Evolutionary conservation across 2,888 invertebrate genomes (phyloP).

Genomic region (Ephialtes manifestator): DNA sequence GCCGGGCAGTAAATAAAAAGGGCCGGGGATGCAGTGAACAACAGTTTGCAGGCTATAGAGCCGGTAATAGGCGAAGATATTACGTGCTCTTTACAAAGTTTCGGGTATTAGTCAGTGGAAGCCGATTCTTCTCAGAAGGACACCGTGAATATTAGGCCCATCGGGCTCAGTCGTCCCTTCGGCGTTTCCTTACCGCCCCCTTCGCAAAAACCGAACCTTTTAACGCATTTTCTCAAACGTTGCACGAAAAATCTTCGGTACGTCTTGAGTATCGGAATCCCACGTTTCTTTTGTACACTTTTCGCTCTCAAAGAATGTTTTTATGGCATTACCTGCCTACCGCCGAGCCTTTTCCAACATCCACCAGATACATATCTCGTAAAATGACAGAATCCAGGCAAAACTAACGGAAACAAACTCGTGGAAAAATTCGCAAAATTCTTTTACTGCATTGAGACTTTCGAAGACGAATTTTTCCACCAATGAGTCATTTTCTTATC

Average conservation of each 20-base stretch:
- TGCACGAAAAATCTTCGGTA: background rate
- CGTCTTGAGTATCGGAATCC: background rate
- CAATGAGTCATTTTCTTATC: too few relatives aligned
- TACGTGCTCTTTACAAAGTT: conserved; percentile 63
- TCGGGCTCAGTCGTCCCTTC: conserved; percentile 42
- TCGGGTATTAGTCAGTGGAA: conserved; percentile 57
- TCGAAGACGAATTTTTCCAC: too few relatives aligned
- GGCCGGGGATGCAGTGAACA: background rate
- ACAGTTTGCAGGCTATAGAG: background rate
- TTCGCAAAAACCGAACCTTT: background rate
- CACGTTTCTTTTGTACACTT: background rate
- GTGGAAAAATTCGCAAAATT: background rate
- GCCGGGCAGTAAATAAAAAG: conserved; percentile 27
- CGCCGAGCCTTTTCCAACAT: background rate
- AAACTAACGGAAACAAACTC: background rate
- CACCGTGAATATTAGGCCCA: conserved; percentile 56
- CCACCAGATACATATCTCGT: background rate
- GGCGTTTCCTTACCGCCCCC: conserved; percentile 28
- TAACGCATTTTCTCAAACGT: background rate
- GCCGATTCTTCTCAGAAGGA: conserved; percentile 52
- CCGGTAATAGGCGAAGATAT: conserved; percentile 51
- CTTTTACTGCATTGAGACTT: too few relatives aligned
- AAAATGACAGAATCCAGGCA: background rate
- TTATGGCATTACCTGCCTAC: background rate
- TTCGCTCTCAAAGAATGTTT: background rate